phyloP scores from a whole-genome alignment of 1,140 invertebrate genomes.

The Microplitis demolitor region DNA sequence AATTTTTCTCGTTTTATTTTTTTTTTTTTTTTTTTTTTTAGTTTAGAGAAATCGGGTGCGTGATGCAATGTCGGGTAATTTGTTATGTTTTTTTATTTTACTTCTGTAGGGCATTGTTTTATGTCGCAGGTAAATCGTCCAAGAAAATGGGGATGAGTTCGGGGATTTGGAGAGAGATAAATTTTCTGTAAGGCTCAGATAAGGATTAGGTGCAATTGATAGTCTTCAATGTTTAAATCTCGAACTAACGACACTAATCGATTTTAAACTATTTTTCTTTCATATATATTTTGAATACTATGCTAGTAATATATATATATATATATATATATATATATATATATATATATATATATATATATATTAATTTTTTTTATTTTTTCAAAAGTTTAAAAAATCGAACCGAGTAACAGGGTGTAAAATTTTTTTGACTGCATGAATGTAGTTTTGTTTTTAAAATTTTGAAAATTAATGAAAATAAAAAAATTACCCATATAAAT shows the following conservation, averaged over 20 bases:
- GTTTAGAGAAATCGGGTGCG: background rate
- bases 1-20: background rate
- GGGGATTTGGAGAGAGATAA: background rate
- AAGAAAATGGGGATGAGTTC: background rate
- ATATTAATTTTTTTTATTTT: no score
- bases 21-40: background rate
- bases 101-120: background rate
- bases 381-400: no score
- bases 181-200: background rate
- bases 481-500: no score
- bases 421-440: no score
- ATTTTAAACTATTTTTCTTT: background rate
- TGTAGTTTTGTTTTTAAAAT: no score
- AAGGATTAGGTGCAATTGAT: conserved; percentile 24
- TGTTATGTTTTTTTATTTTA: background rate
- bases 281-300: background rate
- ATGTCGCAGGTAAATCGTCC: background rate
- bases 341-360: no score
- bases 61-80: conserved; percentile 14
- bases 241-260: background rate
- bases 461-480: no score
- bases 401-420: no score
- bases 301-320: no score
- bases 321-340: no score
- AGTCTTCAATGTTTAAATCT: background rate